Evolutionary conservation across 1,140 invertebrate species (phyloP).

Genomic region (Philotrypesis tridentata): DNA sequence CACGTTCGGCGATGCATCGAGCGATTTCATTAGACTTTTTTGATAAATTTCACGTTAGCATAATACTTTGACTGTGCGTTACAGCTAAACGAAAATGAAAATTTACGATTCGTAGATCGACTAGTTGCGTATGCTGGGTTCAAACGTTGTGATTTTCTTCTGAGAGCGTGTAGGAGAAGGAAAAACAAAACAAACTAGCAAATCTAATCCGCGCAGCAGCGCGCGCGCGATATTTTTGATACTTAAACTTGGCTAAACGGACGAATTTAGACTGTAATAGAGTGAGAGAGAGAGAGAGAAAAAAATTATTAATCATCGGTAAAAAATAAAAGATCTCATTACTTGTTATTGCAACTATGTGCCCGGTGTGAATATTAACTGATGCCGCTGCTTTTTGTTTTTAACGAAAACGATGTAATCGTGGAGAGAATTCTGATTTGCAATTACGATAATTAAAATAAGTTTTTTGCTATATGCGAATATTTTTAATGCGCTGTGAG

Average conservation of each 20-base stretch:
- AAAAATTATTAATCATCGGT: constrained; percentile 3
- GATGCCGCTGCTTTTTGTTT: not conserved
- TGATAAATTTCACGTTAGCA: constrained; percentile 3
- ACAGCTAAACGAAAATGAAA: not conserved
- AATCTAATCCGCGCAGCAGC: not conserved
- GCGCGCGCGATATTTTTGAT: constrained; percentile 46
- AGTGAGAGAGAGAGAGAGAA: not conserved
- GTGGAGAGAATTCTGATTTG: not conserved
- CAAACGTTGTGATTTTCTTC: constrained; percentile 18
- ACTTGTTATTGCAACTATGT: constrained; percentile 8
- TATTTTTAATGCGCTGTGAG: not conserved
- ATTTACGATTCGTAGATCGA: constrained; percentile 1
- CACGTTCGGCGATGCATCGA: not conserved
- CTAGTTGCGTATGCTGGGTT: constrained; percentile 44
- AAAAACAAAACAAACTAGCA: not conserved
- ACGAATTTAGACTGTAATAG: constrained; percentile 35
- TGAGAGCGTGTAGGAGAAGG: not conserved
- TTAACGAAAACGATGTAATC: not conserved
- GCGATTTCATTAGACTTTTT: constrained; percentile 47
- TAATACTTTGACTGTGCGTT: constrained; percentile 29
- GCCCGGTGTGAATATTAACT: constrained; percentile 3
- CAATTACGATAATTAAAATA: not conserved
- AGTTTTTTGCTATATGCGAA: not conserved
- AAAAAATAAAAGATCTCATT: constrained; percentile 27
- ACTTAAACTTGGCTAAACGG: constrained; percentile 25